Evolutionary conservation across 2,113 vertebrate species (phyloP), one percentile per base, ranked within the genome.

Genomic region (Polypterus bichir): DNA sequence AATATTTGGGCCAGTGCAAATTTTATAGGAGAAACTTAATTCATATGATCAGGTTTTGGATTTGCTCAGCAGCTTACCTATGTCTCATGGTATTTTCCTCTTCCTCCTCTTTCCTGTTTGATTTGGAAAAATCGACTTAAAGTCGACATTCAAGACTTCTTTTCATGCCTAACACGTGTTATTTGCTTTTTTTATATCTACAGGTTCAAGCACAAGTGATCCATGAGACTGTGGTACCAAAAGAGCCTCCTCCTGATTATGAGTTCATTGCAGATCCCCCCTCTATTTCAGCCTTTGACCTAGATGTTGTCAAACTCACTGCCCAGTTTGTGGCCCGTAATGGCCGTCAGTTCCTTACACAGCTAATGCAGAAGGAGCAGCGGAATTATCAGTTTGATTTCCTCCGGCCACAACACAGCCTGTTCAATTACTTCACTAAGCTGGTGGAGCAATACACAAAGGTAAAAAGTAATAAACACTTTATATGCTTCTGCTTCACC

Each of bases 371-470:
- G 81, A 99, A 98, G 47, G 96, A 99, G 64, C 96, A 99, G 80
- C 88, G 96, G 68, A 99, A 99, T 84, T 99, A 96, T 68, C 94
- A 97, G 74, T 99, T 99, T 73, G 96, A 99, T 72, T 99, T 99
- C 69, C 83, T 99, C 52, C 87, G 96, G 1, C 96, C 96, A 0
- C 96, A 99, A 72, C 96, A 99, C 83, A 99, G 96, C 63, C 92
- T 99, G 48, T 99, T 99, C 71, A 97, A 97, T 78, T 99, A 99
- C 75, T 99, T 99, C 73, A 99, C 96, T 8, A 99, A 99, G 74
- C 85, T 99, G 73, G 96, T 99, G 59, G 95, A 99, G 6, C 96
- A 99, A 78, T 99, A 99, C 68, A 99, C 96, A 2, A 99, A 99
- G 93, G 96, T 98, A 76, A 3, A 54, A 44, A 54, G 27, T 5